Evolutionary conservation across 2,888 invertebrate species (phyloP).

Genomic region (Diloba caeruleocephala): DNA sequence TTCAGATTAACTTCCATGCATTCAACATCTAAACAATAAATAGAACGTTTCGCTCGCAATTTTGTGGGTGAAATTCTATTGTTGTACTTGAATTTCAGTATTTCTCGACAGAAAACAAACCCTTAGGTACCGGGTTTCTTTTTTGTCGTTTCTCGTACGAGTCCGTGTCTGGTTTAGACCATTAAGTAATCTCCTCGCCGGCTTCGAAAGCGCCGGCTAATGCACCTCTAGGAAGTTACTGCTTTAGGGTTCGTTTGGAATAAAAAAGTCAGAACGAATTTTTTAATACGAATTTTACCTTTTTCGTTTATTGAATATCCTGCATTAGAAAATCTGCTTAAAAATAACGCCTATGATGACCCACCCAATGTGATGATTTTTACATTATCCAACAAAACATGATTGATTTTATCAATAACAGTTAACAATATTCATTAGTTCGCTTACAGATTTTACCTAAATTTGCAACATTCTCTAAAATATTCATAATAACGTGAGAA

Average conservation of each 20-base stretch:
- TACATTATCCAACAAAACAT: no score
- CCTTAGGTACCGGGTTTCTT: constrained; percentile 50
- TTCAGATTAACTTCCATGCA: constrained; percentile 25
- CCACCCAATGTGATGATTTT: no score
- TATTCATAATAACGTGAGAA: constrained; percentile 49
- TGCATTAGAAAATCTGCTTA: no score
- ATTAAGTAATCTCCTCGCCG: constrained; percentile 70
- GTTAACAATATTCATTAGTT: no score
- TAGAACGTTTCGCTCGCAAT: constrained; percentile 14
- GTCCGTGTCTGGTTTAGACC: constrained; percentile 67
- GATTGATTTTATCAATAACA: no score
- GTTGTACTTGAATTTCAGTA: constrained; percentile 55
- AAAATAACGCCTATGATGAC: no score
- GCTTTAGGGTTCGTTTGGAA: constrained; percentile 53
- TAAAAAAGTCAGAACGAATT: constrained; percentile 37
- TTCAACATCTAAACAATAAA: constrained; percentile 26
- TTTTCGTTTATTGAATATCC: no score
- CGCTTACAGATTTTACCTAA: constrained; percentile 17
- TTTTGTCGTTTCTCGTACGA: constrained; percentile 54
- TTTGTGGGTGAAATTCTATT: constrained; percentile 40
- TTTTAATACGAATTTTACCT: constrained; percentile 13
- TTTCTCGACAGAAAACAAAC: constrained; percentile 64
- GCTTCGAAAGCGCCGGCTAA: constrained; percentile 67
- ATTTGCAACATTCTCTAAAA: constrained; percentile 40
- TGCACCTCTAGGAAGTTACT: constrained; percentile 66